Evolutionary conservation across 92 coral and sea anemone species (phyloP).

Genomic region (Porites cylindrica): DNA sequence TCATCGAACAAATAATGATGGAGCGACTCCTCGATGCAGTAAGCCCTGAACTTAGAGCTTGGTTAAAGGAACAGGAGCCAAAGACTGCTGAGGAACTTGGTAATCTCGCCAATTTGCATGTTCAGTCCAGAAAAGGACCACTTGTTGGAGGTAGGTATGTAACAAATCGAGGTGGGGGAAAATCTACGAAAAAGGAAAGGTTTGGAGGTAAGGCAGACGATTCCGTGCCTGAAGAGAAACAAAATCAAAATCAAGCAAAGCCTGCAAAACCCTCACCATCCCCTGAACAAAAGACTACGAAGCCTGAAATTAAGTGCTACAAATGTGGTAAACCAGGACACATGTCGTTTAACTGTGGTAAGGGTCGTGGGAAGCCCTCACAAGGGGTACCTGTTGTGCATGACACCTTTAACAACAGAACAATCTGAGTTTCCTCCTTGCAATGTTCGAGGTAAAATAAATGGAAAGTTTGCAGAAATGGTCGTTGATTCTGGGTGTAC

Average conservation of each 20-base stretch:
- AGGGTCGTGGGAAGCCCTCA: constrained; percentile 29
- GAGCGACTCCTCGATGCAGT: constrained; percentile 71
- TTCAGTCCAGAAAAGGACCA: constrained; percentile 73
- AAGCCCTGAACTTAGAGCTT: constrained; percentile 69
- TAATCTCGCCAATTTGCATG: constrained; percentile 59
- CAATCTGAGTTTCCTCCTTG: constrained; percentile 17
- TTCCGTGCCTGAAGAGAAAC: too few species aligned
- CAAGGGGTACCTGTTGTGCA: constrained; percentile 38
- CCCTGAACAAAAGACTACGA: background rate
- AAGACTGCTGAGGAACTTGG: constrained; percentile 48
- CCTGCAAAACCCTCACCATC: background rate
- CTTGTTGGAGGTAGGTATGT: constrained; percentile 62
- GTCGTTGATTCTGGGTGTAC: constrained; percentile 63
- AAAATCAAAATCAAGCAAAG: too few species aligned
- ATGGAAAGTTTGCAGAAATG: constrained; percentile 49
- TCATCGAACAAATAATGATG: constrained; percentile 58
- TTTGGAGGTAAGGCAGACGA: background rate
- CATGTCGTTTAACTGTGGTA: constrained; percentile 33
- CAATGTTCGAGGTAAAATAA: constrained; percentile 25
- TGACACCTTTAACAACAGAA: background rate
- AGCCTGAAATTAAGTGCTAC: constrained; percentile 24
- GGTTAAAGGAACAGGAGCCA: constrained; percentile 66
- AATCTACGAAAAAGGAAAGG: background rate
- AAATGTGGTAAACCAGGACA: constrained; percentile 50
- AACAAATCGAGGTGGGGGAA: background rate